Base-by-base conservation (phyloP, 2,888 invertebrate species). In the Sphinx pinastri region DNA sequence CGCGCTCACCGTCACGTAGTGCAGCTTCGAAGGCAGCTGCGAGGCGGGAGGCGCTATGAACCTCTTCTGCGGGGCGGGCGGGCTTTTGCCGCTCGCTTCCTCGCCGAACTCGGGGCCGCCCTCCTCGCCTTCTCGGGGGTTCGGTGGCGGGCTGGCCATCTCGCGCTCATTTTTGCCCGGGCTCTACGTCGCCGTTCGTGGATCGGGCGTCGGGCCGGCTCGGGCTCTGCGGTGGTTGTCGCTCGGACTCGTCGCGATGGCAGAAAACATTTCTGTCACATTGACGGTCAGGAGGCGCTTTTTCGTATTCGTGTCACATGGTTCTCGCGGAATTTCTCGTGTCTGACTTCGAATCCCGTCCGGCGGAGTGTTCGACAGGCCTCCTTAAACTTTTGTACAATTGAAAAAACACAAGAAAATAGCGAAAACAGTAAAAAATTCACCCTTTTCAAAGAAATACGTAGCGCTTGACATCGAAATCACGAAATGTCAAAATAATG, bases 291-390 rank as follows among this genome's bases (percentile, higher is more conserved):
- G 91, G 90, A 90, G 91, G 89, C 89, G 89, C 90, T 91, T 92
- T 93, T 93, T 93, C 92, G 93, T 93, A 94, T 93, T 93, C 93
- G 93, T 94, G 93, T 94, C 93, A 93, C 94, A 94, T 94, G 94
- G 88, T 91, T 93, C 89, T 92, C 86, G 89, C 84, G 84, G 88
- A 89, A 88, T 92, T 90, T 88, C 88, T 86, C 81, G 79, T 81
- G 79, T 84, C 79, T 79, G 79, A 83, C 80, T 79, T 81, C 72
- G 70, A 78, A 82, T 86, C 76, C 75, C 75, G 77, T 74, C 77
- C 74, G 73, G 75, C 75, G 76, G 76, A 79, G 75, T 77, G 66
- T 77, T 77, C 71, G 78, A 79, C 79, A 79, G 76, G 76, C 74
- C 75, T 80, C 75, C 78, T 74, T 84, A 76, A 75, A 73, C 78